Evolutionary conservation across 2,113 vertebrate genomes (phyloP), one percentile per base, ranked within the genome.

Genomic region (Zosterops pallidus): DNA sequence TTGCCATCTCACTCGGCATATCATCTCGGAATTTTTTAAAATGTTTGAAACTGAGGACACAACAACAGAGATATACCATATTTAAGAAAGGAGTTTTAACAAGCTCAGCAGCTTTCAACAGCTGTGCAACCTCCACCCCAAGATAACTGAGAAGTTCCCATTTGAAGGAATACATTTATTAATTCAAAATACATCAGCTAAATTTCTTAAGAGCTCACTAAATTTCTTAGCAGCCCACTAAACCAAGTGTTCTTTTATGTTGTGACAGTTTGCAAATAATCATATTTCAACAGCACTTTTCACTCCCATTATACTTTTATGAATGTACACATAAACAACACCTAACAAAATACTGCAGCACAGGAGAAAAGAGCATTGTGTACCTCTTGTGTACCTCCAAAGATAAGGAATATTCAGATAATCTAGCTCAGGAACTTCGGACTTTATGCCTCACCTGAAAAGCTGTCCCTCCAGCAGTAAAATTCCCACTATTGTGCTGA

Each of bases 321-420:
- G 50, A 86, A 83, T 5, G 33, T 25, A 78, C n/a, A 84, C 46
- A 57, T 63, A 76, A 78, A 70, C 18, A 79, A 52, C 33, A 37
- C 28, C 16, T 15, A 88, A 67, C 4, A 68, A 67, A 83, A 68
- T 9, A 74, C 20, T 47, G 67, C 69, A 82, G 64, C 21, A 49
- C 50, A n/a, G 31, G 22, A 89, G 68, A 78, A 93, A 89, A 92
- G 11, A 53, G 49, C 49, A 81, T 7, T 89, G 56, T 72, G 52
- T 65, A 44, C 7, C 47, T 91, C 62, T 37, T 75, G 55, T 68
- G 59, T 49, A 67, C 7, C 50, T 90, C 41, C 41, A 50, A 88
- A 90, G 92, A 92, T 95, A 96, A 96, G 68, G 18, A 83, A 62
- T 76, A 90, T 33, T 67, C 31, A 84, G 57, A 52, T 52, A 92